Percentiles rank a stretch among this genome's conserved stretches.
phyloP scores from a whole-genome alignment of 1,140 invertebrate genomes.

The Plutomurus gul region DNA sequence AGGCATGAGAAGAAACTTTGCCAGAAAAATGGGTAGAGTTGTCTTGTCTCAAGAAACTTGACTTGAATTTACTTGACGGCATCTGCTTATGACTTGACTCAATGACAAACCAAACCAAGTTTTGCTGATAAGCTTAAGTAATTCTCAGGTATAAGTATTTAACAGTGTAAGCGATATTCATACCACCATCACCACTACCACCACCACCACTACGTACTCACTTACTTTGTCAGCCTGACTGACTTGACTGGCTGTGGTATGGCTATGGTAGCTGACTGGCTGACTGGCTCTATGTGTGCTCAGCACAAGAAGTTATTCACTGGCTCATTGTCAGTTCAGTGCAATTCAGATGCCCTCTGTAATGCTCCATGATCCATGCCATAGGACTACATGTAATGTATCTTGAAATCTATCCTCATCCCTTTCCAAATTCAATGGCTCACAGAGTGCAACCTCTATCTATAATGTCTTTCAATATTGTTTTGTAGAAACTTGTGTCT shows the following conservation, averaged over 20 bases:
- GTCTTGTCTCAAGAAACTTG: neutral
- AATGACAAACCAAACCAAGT: slow-evolving; percentile 23
- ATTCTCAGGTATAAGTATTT: slow-evolving; percentile 24
- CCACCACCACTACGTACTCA: neutral
- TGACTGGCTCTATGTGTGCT: neutral
- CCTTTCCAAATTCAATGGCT: too few species aligned
- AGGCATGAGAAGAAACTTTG: neutral
- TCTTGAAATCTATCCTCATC: too few species aligned
- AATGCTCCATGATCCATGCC: too few species aligned
- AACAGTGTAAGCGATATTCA: slow-evolving; percentile 13
- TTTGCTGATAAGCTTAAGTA: slow-evolving; percentile 25
- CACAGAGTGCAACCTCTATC: too few species aligned
- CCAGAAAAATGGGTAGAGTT: slow-evolving; percentile 20
- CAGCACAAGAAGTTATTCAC: too few species aligned
- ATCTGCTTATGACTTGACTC: slow-evolving; percentile 28
- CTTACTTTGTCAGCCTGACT: too few species aligned
- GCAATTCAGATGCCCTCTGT: too few species aligned
- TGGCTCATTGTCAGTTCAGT: too few species aligned
- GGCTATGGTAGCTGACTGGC: neutral
- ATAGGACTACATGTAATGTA: too few species aligned
- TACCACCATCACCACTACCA: too few species aligned
- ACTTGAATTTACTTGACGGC: slow-evolving; percentile 26
- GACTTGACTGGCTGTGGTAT: too few species aligned
- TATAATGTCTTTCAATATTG: neutral
- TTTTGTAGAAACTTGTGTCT: neutral